phyloP scores from a whole-genome alignment of 2,113 vertebrate species.

The Platichthys stellatus region DNA sequence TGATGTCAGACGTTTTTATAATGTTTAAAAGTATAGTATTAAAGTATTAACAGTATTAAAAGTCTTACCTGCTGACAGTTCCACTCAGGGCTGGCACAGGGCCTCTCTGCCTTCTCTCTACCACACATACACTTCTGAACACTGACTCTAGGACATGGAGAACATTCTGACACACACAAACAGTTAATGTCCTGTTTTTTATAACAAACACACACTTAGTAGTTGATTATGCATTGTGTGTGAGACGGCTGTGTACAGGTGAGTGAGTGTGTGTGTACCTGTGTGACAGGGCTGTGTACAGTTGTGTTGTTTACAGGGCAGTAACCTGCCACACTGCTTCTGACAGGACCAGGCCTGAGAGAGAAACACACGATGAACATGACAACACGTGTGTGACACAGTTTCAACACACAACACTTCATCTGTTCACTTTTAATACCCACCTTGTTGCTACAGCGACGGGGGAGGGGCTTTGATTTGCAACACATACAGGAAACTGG shows the following conservation, averaged over 20 bases:
- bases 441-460: conserved; percentile 92
- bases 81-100: conserved; percentile 91
- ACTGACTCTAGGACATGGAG: conserved; percentile 91
- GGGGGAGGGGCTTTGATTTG: conserved; percentile 89
- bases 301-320: conserved; percentile 90
- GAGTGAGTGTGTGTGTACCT: conserved; percentile 46
- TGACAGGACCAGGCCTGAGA: conserved; percentile 88
- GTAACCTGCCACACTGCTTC: conserved; percentile 79
- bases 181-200: not conserved
- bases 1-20: no score
- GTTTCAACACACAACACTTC: not conserved
- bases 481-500: conserved; percentile 89
- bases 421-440: not conserved
- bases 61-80: conserved; percentile 86
- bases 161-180: conserved; percentile 77
- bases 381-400: not conserved
- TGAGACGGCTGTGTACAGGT: conserved; percentile 32
- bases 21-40: no score
- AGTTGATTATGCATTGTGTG: not conserved
- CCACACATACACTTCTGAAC: conserved; percentile 92
- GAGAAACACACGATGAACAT: not conserved
- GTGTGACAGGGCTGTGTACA: conserved; percentile 65
- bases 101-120: conserved; percentile 83
- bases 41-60: not conserved
- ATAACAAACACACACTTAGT: not conserved